A percentile compares a stretch with the other conserved stretches of the same genome.
These are phyloP conservation scores for Altica lythri DNA, from an alignment of 2,888 invertebrate genomes.

Conservation along the genomic window DNA sequence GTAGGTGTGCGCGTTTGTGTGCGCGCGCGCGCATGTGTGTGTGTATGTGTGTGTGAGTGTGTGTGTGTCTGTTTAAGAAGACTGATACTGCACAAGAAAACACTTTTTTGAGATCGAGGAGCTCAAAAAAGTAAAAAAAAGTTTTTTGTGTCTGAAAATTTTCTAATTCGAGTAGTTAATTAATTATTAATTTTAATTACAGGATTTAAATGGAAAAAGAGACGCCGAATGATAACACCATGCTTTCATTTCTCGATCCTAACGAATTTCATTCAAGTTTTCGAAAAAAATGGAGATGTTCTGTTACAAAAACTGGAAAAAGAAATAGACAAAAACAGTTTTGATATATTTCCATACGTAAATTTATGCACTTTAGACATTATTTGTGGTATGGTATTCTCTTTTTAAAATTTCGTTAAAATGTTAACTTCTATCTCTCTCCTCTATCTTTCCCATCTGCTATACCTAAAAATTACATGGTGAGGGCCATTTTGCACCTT, in stretches of 20 bases:
- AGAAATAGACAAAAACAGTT: slow-evolving; percentile 52
- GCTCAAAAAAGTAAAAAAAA: no score
- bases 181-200: slow-evolving; percentile 14
- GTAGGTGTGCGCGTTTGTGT: neutral
- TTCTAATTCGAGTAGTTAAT: no score
- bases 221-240: slow-evolving; percentile 74
- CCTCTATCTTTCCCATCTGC: no score
- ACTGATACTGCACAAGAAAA: no score
- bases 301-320: slow-evolving; percentile 62
- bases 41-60: neutral
- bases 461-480: no score
- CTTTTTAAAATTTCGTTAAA: no score
- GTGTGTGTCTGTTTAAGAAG: neutral
- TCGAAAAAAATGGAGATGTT: slow-evolving; percentile 66
- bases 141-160: no score
- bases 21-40: neutral
- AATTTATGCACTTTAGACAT: slow-evolving; percentile 63
- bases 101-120: no score
- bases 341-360: slow-evolving; percentile 65
- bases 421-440: no score
- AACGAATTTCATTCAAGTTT: slow-evolving; percentile 71
- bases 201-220: slow-evolving; percentile 65
- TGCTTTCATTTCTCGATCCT: slow-evolving; percentile 80
- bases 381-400: slow-evolving; percentile 66
- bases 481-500: no score